A percentile compares a stretch with the other conserved stretches of the same genome.
phyloP scores from a whole-genome alignment of 2,888 invertebrate species.

The Dasypolia templi region DNA sequence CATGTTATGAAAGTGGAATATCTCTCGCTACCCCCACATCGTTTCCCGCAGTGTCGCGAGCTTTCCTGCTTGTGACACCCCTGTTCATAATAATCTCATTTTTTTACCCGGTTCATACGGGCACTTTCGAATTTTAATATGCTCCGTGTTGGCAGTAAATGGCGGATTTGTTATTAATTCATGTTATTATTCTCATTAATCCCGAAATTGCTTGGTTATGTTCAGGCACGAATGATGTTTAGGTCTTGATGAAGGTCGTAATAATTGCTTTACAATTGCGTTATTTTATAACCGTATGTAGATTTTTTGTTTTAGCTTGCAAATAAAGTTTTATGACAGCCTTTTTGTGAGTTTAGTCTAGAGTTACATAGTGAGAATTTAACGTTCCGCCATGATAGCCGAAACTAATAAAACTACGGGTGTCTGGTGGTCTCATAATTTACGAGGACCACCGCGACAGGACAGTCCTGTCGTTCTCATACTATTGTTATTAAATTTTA shows the following conservation, averaged over 20 bases:
- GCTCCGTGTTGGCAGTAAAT: slow-evolving; percentile 41
- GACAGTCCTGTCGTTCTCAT: slow-evolving; percentile 46
- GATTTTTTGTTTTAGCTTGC: slow-evolving; percentile 13
- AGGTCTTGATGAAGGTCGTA: slow-evolving; percentile 39
- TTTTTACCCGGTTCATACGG: slow-evolving; percentile 71
- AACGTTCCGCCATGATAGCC: slow-evolving; percentile 27
- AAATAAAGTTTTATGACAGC: background rate
- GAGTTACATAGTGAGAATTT: slow-evolving; percentile 30
- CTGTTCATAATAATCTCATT: slow-evolving; percentile 75
- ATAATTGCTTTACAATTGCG: slow-evolving; percentile 40
- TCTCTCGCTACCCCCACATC: slow-evolving; percentile 67
- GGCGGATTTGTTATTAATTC: slow-evolving; percentile 54
- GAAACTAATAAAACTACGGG: slow-evolving; percentile 59
- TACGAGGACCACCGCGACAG: slow-evolving; percentile 36
- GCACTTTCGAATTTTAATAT: slow-evolving; percentile 62
- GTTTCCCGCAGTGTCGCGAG: slow-evolving; percentile 72
- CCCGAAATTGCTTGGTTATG: slow-evolving; percentile 58
- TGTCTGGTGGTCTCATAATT: slow-evolving; percentile 54
- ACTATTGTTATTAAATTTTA: slow-evolving; percentile 65
- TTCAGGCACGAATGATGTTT: slow-evolving; percentile 41
- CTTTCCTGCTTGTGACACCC: slow-evolving; percentile 81
- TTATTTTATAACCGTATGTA: slow-evolving; percentile 17
- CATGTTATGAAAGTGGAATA: slow-evolving; percentile 77
- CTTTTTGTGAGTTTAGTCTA: slow-evolving; percentile 34
- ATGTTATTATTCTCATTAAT: slow-evolving; percentile 56